A percentile compares a stretch with the other conserved stretches of the same genome.
Evolutionary conservation across 37 sponge, comb jelly and placozoan species (phyloP).

Genomic region (Spongilla lacustris): DNA sequence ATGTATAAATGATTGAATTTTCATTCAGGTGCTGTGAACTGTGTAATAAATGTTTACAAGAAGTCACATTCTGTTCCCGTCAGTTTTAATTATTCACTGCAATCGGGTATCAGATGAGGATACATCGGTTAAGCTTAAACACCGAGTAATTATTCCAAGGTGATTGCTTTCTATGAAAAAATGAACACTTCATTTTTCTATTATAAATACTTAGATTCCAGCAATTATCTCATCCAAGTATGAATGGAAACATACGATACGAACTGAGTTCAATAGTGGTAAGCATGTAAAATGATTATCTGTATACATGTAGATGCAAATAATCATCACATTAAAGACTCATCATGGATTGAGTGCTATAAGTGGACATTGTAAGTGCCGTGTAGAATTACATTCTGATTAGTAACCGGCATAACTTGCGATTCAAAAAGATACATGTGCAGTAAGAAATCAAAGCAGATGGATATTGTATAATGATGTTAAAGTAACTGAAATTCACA

Average conservation of each 20-base stretch:
- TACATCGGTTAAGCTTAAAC: neutral
- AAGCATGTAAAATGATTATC: neutral
- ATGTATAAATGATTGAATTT: neutral
- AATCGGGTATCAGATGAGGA: neutral
- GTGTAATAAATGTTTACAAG: neutral
- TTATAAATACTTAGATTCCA: too few relatives aligned
- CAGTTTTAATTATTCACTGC: neutral
- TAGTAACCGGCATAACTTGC: neutral
- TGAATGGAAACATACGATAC: neutral
- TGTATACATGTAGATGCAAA: neutral
- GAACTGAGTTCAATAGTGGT: neutral
- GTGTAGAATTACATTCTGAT: neutral
- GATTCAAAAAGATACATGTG: neutral
- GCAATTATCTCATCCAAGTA: neutral
- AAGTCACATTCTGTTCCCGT: neutral
- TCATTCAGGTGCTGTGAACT: neutral
- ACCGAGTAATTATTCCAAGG: too few relatives aligned
- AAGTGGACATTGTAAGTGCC: neutral
- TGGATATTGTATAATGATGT: neutral
- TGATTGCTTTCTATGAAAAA: too few relatives aligned
- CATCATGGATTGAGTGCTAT: neutral
- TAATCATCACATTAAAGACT: neutral
- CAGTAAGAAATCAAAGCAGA: neutral
- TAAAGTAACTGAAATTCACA: neutral
- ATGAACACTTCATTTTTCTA: too few relatives aligned